Base-by-base conservation (phyloP, 2,888 invertebrate genomes). In the Ophion slaviceki region DNA sequence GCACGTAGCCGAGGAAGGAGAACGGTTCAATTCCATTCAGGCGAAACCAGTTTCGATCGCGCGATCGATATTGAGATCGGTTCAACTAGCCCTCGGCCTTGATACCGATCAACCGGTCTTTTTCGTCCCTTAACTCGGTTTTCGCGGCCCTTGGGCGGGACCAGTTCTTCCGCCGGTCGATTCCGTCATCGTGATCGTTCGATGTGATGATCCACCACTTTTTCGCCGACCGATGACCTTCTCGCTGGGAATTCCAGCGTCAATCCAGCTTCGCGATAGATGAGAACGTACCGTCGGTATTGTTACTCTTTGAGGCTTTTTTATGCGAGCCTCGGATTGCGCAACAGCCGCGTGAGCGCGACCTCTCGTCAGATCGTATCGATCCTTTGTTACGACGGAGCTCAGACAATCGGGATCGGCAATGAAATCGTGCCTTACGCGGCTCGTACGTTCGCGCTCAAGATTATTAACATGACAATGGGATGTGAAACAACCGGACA, bases 41-140 rank as follows among this genome's bases (percentile, higher is more conserved):
- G 82, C 20, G 67, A 72, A 82, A 82, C 82, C 82, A 74, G 82
- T 82, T 78, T 45, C 67, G 72, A 82, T 78, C 72, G 71, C 20
- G 72, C 64, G 77, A 70, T 76, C 82, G 32, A 67, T 40, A 59
- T 32, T 57, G 24, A 59, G 66, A 80, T 80, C 67, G 74, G 32
- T 47, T 28, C 17, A 62, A 67, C 17, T 67, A 45, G 47, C 47
- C 67, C 67, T 72, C 28, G 71, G 59, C 66, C 77, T 66, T 45
- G 45, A 59, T 82, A 82, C 66, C 47, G 40, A 57, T 64, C 36
- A 4, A 20, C 17, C 76, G n/a, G 28, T 47, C 47, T 47, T 47
- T 14, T 47, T 47, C 40, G 36, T 47, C 61, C 57, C 70, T n/a
- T 59, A 7, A 57, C 28, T 64, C 62, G 1, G 47, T 71, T 77